Conservation (phyloP, 1,140 invertebrate genomes). For the Nasonia giraulti region DNA sequence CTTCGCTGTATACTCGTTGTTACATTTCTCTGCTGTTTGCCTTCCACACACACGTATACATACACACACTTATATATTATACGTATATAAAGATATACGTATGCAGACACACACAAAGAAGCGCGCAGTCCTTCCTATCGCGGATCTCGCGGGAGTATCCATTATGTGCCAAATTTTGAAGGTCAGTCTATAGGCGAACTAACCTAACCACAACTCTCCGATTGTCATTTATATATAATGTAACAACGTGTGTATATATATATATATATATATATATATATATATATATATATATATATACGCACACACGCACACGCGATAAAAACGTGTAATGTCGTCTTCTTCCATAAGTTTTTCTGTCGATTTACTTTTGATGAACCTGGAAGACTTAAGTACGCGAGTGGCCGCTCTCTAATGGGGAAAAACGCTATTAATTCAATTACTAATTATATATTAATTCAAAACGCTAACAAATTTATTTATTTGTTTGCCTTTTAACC, state of each 20-base stretch:
- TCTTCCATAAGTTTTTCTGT: constrained; percentile 2
- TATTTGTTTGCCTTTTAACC: constrained; percentile 47
- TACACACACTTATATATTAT: not conserved
- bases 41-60: constrained; percentile 16
- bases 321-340: not conserved
- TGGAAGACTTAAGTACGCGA: not conserved
- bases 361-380: not conserved
- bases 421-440: too few relatives aligned
- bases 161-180: constrained; percentile 56
- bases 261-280: not conserved
- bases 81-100: not conserved
- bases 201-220: constrained; percentile 26
- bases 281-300: not conserved
- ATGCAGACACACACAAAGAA: not conserved
- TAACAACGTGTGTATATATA: not conserved
- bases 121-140: constrained; percentile 39
- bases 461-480: constrained; percentile 31
- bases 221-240: constrained; percentile 7
- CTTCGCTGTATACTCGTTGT: constrained; percentile 16
- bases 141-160: constrained; percentile 52
- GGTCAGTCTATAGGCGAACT: constrained; percentile 48
- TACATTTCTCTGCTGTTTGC: constrained; percentile 36
- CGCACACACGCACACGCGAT: not conserved
- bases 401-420: constrained; percentile 30
- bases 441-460: too few relatives aligned